Evolutionary conservation across 2,888 invertebrate species (phyloP).

Genomic region (Meteorus cinctellus): DNA sequence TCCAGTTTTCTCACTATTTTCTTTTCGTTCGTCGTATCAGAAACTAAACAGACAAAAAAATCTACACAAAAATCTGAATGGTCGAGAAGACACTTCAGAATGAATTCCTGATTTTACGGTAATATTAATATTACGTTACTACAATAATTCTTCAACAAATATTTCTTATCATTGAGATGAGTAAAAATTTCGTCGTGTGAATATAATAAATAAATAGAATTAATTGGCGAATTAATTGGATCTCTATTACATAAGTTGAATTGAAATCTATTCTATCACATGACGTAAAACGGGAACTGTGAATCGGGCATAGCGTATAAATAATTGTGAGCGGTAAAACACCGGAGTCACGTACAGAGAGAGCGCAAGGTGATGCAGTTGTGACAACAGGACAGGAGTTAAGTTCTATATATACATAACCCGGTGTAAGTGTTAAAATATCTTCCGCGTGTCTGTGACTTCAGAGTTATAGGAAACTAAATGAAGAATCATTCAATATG

Average conservation of each 20-base stretch:
- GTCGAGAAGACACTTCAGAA: too few species aligned
- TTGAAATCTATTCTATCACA: background rate
- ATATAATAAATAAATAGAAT: too few species aligned
- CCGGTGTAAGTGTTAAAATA: background rate
- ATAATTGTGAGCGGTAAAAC: slow-evolving; percentile 14
- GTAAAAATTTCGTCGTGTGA: too few species aligned
- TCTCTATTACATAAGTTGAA: background rate
- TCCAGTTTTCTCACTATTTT: too few species aligned
- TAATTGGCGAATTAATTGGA: background rate
- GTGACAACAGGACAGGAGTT: slow-evolving; percentile 3
- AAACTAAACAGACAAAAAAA: too few species aligned
- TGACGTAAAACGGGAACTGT: background rate
- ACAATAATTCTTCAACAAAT: too few species aligned
- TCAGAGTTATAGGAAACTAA: background rate
- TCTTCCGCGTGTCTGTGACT: background rate
- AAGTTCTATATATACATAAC: background rate
- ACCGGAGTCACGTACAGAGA: slow-evolving; percentile 5
- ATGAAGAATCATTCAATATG: background rate
- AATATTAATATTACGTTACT: too few species aligned
- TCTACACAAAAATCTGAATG: too few species aligned
- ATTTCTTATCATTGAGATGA: too few species aligned
- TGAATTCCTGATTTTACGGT: too few species aligned
- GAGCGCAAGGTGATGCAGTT: slow-evolving; percentile 8
- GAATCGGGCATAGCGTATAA: background rate
- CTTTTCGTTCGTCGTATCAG: too few species aligned